phyloP scores from a whole-genome alignment of 2,797 vertebrate species.

The Leucoraja ocellata region DNA sequence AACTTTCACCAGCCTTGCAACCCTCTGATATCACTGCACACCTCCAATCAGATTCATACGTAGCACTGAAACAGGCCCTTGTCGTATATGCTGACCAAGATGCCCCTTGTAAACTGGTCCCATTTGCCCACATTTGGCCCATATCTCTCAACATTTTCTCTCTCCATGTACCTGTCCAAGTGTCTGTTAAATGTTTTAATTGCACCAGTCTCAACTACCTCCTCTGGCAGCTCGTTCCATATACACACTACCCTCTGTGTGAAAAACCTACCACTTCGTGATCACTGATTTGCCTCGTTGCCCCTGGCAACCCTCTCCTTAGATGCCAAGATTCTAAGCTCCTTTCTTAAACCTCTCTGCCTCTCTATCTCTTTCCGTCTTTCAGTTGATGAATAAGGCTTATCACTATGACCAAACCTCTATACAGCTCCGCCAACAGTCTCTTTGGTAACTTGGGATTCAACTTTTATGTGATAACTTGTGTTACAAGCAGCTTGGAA shows the following conservation, averaged over 20 bases:
- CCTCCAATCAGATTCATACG: neutral
- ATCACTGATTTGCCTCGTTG: neutral
- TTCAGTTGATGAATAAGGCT: neutral
- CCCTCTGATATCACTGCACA: neutral
- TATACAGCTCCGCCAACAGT: neutral
- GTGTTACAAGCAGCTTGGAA: neutral
- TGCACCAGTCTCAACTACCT: no score
- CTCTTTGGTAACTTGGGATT: neutral
- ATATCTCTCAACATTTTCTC: no score
- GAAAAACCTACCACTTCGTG: neutral
- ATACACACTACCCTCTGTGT: no score
- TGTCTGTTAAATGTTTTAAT: no score
- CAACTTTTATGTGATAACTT: neutral
- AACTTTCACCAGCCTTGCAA: neutral
- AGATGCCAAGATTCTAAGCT: neutral
- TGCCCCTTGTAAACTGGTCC: no score
- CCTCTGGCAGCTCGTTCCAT: no score
- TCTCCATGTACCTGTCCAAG: no score
- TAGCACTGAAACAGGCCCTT: no score
- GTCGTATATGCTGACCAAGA: no score
- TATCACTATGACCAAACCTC: neutral
- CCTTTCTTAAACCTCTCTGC: neutral
- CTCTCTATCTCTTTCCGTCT: neutral
- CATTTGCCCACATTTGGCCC: no score
- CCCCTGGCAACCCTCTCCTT: neutral